These are phyloP conservation scores for Ferdinandea cuprea DNA, from an alignment of 2,888 invertebrate species.

Conservation along the genomic window DNA sequence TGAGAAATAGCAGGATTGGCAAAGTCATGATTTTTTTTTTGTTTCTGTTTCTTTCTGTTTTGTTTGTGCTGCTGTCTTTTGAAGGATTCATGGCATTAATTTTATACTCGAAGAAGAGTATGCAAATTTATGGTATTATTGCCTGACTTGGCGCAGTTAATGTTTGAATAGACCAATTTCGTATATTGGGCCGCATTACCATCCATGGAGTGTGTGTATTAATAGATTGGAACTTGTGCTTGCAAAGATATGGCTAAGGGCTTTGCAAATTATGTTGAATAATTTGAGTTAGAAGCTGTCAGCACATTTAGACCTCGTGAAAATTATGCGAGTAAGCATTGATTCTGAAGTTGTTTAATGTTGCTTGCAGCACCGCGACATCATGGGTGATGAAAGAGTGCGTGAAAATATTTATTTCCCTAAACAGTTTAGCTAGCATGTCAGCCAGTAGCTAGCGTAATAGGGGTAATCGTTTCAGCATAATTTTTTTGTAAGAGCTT, in stretches of 20 bases:
- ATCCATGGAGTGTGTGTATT: slow-evolving; percentile 38
- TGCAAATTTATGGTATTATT: slow-evolving; percentile 66
- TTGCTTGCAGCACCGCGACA: too few species aligned
- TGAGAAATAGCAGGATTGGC: neutral
- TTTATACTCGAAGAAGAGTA: slow-evolving; percentile 27
- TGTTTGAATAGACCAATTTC: slow-evolving; percentile 43
- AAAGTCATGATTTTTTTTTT: slow-evolving; percentile 18
- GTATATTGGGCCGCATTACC: slow-evolving; percentile 49
- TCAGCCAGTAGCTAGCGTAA: too few species aligned
- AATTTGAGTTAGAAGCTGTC: slow-evolving; percentile 55
- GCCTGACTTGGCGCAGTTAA: slow-evolving; percentile 66
- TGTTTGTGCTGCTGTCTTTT: slow-evolving; percentile 6
- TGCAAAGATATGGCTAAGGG: slow-evolving; percentile 26
- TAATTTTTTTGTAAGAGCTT: neutral
- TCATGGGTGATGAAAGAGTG: neutral
- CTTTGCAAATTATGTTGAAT: slow-evolving; percentile 54
- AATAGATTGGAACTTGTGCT: slow-evolving; percentile 59
- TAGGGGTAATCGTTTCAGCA: too few species aligned
- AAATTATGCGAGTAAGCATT: slow-evolving; percentile 7
- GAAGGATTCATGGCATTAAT: slow-evolving; percentile 17
- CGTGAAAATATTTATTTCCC: slow-evolving; percentile 8
- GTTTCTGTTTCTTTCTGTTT: too few species aligned
- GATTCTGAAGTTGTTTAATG: slow-evolving; percentile 29
- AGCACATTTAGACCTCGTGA: slow-evolving; percentile 14
- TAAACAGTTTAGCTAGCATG: neutral